These are phyloP conservation scores for Borostomias antarcticus DNA, from an alignment of 2,797 vertebrate genomes.

Conservation along the genomic window DNA sequence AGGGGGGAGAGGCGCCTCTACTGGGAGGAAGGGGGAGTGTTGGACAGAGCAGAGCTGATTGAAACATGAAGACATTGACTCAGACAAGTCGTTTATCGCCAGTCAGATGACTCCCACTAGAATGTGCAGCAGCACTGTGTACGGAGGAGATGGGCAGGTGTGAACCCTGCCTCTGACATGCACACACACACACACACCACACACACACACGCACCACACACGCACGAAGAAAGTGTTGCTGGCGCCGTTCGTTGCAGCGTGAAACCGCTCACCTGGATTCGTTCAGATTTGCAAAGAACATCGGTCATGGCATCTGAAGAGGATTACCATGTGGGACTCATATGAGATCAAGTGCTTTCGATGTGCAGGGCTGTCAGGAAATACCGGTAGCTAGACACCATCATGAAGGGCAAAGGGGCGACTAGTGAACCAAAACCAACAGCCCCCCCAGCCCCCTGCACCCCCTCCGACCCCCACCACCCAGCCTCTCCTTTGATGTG, in stretches of 20 bases:
- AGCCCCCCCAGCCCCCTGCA: not conserved
- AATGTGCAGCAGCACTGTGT: constrained; percentile 19
- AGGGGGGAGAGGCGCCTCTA: constrained; percentile 44
- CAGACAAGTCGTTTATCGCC: constrained; percentile 68
- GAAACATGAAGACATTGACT: constrained; percentile 67
- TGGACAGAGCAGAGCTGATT: constrained; percentile 67
- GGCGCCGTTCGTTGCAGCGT: too few relatives aligned
- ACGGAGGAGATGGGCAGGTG: not conserved
- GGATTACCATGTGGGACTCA: too few relatives aligned
- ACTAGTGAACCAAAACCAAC: too few relatives aligned
- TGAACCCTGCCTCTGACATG: not conserved
- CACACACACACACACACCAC: not conserved
- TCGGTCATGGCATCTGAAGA: too few relatives aligned
- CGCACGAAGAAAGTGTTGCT: not conserved
- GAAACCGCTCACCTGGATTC: too few relatives aligned
- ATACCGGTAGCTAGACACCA: too few relatives aligned
- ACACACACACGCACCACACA: not conserved
- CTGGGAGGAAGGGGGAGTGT: too few relatives aligned
- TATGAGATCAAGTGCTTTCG: too few relatives aligned
- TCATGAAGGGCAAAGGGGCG: too few relatives aligned
- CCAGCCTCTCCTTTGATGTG: constrained; percentile 39
- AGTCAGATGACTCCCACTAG: constrained; percentile 34
- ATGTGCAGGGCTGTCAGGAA: too few relatives aligned
- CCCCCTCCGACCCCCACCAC: constrained; percentile 12
- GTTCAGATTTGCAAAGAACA: too few relatives aligned